Conservation (phyloP, 2,797 vertebrate genomes). For the Silurus aristotelis region DNA sequence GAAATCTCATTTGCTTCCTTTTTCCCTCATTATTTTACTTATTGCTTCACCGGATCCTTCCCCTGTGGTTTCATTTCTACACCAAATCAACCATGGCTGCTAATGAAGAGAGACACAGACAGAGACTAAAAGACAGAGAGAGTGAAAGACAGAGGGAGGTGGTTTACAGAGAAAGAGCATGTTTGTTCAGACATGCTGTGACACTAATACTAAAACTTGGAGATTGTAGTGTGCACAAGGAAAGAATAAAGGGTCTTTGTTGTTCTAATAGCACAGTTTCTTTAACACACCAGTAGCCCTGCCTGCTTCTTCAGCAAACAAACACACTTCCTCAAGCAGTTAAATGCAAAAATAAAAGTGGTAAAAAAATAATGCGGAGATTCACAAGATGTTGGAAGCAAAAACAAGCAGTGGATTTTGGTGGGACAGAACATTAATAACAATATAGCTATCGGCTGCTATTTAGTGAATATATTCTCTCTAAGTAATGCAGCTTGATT, state of each 20-base stretch:
- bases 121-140: not conserved
- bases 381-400: slow-evolving; percentile 1
- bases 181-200: slow-evolving; percentile 32
- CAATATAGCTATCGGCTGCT: not conserved
- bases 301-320: slow-evolving; percentile 22
- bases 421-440: slow-evolving; percentile 2
- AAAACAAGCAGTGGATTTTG: not conserved
- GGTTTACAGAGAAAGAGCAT: slow-evolving; percentile 13
- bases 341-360: not conserved
- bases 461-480: not conserved
- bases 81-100: slow-evolving; percentile 18
- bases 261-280: slow-evolving; percentile 27
- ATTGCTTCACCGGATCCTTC: slow-evolving; percentile 38
- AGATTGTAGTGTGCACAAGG: not conserved
- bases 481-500: no score
- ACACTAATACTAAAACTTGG: slow-evolving; percentile 38
- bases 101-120: not conserved
- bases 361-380: not conserved
- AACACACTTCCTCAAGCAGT: slow-evolving; percentile 25
- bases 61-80: slow-evolving; percentile 40
- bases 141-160: not conserved
- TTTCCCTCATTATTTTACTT: slow-evolving; percentile 23
- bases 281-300: slow-evolving; percentile 17
- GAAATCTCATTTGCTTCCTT: slow-evolving; percentile 71
- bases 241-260: slow-evolving; percentile 40